A percentile compares a stretch with the other conserved stretches of the same genome.
Evolutionary conservation across 2,797 vertebrate genomes (phyloP).

Genomic region (Semaprochilodus insignis): DNA sequence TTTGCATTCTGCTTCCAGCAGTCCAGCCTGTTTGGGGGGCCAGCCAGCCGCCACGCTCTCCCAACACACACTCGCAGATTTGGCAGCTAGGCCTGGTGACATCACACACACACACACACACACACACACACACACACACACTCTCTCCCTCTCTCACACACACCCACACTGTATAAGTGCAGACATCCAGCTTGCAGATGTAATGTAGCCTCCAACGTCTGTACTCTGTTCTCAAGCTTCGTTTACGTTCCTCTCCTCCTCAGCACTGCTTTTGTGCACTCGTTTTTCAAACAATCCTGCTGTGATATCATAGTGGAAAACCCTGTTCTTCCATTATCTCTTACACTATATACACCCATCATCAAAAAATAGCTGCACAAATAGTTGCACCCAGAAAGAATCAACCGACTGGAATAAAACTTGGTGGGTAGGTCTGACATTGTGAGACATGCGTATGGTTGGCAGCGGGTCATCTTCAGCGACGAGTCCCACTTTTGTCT

Average conservation of each 20-base stretch:
- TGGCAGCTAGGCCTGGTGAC: slow-evolving; percentile 58
- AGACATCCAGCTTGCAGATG: slow-evolving; percentile 44
- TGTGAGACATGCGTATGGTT: too few relatives aligned
- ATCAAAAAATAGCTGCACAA: too few relatives aligned
- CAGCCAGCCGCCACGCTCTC: slow-evolving; percentile 56
- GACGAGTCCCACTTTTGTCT: too few relatives aligned
- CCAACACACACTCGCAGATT: slow-evolving; percentile 56
- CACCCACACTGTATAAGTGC: slow-evolving; percentile 24
- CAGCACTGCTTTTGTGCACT: not conserved
- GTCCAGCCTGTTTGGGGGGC: slow-evolving; percentile 58
- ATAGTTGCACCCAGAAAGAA: too few relatives aligned
- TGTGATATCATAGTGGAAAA: slow-evolving; percentile 27
- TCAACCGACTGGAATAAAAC: too few relatives aligned
- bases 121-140: slow-evolving; percentile 36
- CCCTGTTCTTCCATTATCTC: slow-evolving; percentile 12
- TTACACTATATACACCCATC: not conserved
- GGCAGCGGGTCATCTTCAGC: too few relatives aligned
- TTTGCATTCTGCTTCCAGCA: slow-evolving; percentile 65
- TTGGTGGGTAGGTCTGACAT: too few relatives aligned
- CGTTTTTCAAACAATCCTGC: slow-evolving; percentile 17
- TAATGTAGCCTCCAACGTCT: slow-evolving; percentile 35
- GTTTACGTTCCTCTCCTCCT: slow-evolving; percentile 11
- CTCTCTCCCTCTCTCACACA: slow-evolving; percentile 8
- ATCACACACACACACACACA: slow-evolving; percentile 52
- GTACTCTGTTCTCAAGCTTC: slow-evolving; percentile 31